These are phyloP conservation scores for Parochlus steinenii DNA, from an alignment of 2,888 invertebrate species.

Conservation along the genomic window DNA sequence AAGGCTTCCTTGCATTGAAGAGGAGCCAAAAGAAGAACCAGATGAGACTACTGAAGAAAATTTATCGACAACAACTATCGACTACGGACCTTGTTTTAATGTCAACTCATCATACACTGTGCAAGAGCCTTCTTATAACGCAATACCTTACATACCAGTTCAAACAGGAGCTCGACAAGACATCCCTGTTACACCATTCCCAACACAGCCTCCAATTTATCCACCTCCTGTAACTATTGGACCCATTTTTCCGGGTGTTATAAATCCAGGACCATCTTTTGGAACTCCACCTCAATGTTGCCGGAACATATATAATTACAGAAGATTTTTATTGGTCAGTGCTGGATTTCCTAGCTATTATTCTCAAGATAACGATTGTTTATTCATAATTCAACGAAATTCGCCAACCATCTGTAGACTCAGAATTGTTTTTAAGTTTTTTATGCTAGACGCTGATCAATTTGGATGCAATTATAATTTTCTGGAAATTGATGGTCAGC, in stretches of 20 bases:
- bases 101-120: conserved; percentile 9
- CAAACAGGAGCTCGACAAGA: conserved; percentile 5
- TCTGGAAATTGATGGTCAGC: conserved; percentile 38
- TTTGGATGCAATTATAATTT: conserved; percentile 32
- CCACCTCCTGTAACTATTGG: conserved; percentile 2
- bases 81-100: conserved; percentile 1
- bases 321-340: conserved; percentile 34
- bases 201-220: neutral
- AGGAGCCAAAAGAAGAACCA: conserved; percentile 11
- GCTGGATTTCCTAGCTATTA: conserved; percentile 37
- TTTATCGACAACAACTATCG: neutral
- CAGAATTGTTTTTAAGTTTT: conserved; percentile 36
- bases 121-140: neutral
- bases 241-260: conserved; percentile 1
- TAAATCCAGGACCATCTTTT: conserved; percentile 5
- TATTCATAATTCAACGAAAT: conserved; percentile 33
- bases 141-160: conserved; percentile 3
- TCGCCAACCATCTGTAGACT: conserved; percentile 34
- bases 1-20: conserved; percentile 27
- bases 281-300: conserved; percentile 25
- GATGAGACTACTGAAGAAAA: neutral
- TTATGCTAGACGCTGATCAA: conserved; percentile 30
- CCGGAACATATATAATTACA: conserved; percentile 27
- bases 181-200: conserved; percentile 2
- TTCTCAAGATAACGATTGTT: conserved; percentile 31